A percentile compares a stretch with the other conserved stretches of the same genome.
Evolutionary conservation across 2,113 vertebrate species (phyloP).

Genomic region (Myotis lucifugus): DNA sequence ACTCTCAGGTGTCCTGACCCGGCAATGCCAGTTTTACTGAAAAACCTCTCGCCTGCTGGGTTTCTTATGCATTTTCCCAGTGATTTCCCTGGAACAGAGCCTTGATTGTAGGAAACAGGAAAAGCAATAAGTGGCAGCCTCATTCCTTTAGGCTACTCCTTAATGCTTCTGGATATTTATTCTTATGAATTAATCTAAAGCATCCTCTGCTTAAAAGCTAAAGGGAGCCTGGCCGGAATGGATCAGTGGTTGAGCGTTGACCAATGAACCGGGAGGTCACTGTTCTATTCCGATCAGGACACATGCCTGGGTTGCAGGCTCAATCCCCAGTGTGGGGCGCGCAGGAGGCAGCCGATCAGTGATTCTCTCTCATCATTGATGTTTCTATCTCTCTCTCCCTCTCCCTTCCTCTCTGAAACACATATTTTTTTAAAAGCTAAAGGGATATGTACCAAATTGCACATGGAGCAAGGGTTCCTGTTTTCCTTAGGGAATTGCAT

Average conservation of each 20-base stretch:
- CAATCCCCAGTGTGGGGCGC: too few species aligned
- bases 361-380: too few species aligned
- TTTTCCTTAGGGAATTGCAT: neutral
- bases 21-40: neutral
- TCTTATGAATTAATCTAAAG: neutral
- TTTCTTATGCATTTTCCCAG: neutral
- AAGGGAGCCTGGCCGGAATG: neutral
- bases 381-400: too few species aligned
- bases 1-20: neutral
- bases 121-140: neutral
- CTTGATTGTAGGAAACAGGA: neutral
- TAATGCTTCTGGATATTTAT: neutral
- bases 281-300: too few species aligned
- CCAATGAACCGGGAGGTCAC: too few species aligned
- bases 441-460: neutral
- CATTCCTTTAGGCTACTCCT: neutral
- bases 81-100: neutral
- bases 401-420: too few species aligned
- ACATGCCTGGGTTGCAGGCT: too few species aligned
- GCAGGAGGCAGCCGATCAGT: too few species aligned
- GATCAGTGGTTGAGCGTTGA: too few species aligned
- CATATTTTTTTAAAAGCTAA: neutral
- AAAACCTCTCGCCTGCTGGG: neutral
- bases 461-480: neutral
- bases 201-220: neutral